A percentile compares a stretch with the other conserved stretches of the same genome.
phyloP scores from a whole-genome alignment of 2,113 vertebrate genomes.

The Psephotus haematonotus region DNA sequence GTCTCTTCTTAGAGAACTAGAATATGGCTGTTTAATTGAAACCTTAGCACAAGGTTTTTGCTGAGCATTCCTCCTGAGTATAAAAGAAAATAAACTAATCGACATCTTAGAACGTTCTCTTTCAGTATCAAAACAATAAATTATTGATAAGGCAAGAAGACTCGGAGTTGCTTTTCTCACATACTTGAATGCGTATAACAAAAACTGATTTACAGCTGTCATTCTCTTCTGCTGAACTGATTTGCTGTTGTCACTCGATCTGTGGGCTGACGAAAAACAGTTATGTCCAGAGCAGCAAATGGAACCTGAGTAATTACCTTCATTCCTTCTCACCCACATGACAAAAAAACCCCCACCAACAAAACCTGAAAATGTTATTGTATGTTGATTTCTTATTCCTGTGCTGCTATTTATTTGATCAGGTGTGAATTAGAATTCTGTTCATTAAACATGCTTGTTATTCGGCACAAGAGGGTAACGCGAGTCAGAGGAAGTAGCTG shows the following conservation, averaged over 20 bases:
- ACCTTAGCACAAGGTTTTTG: not conserved
- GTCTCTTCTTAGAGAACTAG: not conserved
- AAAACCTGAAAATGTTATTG: constrained; percentile 34
- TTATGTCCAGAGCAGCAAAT: constrained; percentile 42
- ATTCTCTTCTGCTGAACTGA: constrained; percentile 44
- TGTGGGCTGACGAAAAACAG: constrained; percentile 67
- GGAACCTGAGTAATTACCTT: constrained; percentile 26
- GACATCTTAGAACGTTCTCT: not conserved
- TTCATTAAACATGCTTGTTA: constrained; percentile 81
- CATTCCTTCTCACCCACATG: not conserved
- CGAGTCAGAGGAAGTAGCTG: constrained; percentile 90
- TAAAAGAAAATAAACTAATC: constrained; percentile 28
- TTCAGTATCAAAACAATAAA: not conserved
- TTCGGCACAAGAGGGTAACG: constrained; percentile 84
- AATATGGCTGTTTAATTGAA: constrained; percentile 26
- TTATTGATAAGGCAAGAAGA: not conserved
- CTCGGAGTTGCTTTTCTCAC: constrained; percentile 22
- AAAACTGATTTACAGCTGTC: constrained; percentile 64
- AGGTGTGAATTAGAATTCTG: constrained; percentile 87
- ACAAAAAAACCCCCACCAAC: not conserved
- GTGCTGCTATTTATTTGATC: constrained; percentile 80
- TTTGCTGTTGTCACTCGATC: constrained; percentile 59
- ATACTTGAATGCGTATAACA: not conserved
- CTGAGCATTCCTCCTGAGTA: not conserved
- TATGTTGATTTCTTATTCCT: constrained; percentile 70